These are phyloP conservation scores for Plecotus auritus DNA, from an alignment of 2,113 vertebrate species.

Conservation along the genomic window DNA sequence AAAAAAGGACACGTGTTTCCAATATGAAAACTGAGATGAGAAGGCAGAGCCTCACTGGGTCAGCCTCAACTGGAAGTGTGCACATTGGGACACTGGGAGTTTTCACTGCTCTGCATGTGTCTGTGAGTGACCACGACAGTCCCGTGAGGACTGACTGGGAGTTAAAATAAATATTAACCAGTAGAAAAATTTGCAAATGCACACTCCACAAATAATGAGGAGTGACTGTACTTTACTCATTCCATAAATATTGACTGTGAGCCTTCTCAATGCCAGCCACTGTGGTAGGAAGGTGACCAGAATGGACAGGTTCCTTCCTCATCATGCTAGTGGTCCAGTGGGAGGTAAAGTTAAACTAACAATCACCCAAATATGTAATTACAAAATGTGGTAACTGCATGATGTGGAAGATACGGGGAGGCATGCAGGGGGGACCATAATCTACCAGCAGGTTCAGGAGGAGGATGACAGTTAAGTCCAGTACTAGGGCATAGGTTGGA, in stretches of 20 bases:
- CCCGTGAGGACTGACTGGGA: neutral
- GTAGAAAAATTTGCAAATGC: neutral
- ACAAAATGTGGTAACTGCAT: neutral
- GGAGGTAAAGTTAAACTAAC: neutral
- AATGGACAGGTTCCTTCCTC: neutral
- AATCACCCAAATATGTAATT: neutral
- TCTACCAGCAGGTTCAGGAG: neutral
- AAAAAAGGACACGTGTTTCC: neutral
- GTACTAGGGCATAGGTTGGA: neutral
- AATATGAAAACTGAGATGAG: neutral
- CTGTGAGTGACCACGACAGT: neutral
- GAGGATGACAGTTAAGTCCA: neutral
- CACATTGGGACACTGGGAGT: accelerated
- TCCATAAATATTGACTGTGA: neutral
- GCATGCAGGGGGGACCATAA: neutral
- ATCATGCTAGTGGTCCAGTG: neutral
- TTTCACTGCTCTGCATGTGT: neutral
- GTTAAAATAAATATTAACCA: neutral
- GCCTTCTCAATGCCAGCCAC: neutral
- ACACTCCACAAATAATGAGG: neutral
- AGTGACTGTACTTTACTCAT: neutral
- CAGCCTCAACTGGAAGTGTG: neutral
- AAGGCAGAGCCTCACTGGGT: neutral
- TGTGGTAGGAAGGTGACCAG: neutral
- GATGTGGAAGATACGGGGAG: neutral